Evolutionary conservation across 2,888 invertebrate genomes (phyloP).

Genomic region (Hoplodrina blanda): DNA sequence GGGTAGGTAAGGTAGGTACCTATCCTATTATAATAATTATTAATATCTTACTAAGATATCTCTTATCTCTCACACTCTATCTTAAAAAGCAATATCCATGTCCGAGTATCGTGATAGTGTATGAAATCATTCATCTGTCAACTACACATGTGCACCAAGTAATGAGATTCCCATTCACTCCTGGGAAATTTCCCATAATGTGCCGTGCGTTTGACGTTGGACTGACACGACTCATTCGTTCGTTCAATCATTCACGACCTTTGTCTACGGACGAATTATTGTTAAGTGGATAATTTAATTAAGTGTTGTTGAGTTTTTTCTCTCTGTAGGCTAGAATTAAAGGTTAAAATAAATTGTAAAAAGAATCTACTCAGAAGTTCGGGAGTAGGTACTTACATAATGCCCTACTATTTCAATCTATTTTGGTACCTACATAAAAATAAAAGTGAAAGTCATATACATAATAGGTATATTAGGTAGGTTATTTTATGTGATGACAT

Average conservation of each 20-base stretch:
- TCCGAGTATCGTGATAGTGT: conserved; percentile 63
- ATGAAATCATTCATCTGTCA: conserved; percentile 82
- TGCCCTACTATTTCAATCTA: no score
- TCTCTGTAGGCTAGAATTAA: not conserved
- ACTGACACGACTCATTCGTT: conserved; percentile 69
- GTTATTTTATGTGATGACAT: no score
- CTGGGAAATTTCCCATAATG: conserved; percentile 87
- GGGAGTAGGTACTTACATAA: not conserved
- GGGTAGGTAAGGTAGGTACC: no score
- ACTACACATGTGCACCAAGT: conserved; percentile 78
- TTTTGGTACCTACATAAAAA: no score
- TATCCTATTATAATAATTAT: not conserved
- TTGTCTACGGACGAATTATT: conserved; percentile 48
- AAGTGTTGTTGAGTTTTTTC: not conserved
- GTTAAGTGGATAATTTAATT: conserved; percentile 36
- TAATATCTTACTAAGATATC: not conserved
- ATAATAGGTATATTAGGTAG: no score
- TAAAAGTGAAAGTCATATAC: no score
- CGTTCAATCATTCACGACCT: conserved; percentile 73
- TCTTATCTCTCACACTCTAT: conserved; percentile 29
- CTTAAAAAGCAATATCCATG: conserved; percentile 68
- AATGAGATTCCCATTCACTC: conserved; percentile 87
- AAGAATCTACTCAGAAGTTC: not conserved
- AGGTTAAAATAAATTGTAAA: not conserved
- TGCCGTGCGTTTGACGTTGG: conserved; percentile 70